phyloP scores from a whole-genome alignment of 2,113 vertebrate species.

The Anolis sagrei region DNA sequence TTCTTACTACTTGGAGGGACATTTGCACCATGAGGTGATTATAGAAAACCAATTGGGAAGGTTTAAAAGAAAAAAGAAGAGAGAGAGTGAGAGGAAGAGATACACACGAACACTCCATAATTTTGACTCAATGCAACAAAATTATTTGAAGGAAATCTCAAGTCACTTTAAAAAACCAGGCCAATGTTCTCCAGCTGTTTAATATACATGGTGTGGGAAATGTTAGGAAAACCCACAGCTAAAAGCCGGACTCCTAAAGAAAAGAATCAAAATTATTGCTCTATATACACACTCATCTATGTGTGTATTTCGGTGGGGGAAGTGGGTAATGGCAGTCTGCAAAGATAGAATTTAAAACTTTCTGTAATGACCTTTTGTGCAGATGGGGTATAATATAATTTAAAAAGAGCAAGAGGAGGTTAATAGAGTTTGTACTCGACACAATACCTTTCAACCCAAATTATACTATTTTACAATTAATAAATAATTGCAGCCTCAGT shows the following conservation, averaged over 20 bases:
- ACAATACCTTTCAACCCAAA: constrained; percentile 54
- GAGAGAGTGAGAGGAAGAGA: constrained; percentile 31
- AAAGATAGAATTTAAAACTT: constrained; percentile 62
- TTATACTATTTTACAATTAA: constrained; percentile 46
- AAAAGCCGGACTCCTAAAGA: constrained; percentile 61
- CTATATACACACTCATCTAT: constrained; percentile 56
- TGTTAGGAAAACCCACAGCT: constrained; percentile 57
- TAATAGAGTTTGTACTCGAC: constrained; percentile 42
- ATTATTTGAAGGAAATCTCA: constrained; percentile 49
- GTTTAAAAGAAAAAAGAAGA: constrained; percentile 22
- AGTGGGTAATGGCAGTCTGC: constrained; percentile 44
- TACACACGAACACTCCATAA: constrained; percentile 37
- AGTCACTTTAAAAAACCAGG: constrained; percentile 66
- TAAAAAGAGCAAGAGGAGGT: constrained; percentile 43
- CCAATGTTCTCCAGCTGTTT: constrained; percentile 72
- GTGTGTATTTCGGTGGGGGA: neutral
- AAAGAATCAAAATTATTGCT: constrained; percentile 76
- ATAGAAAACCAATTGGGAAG: constrained; percentile 68
- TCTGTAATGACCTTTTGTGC: constrained; percentile 48
- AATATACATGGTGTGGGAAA: constrained; percentile 84
- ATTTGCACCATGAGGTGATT: constrained; percentile 59
- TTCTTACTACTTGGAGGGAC: constrained; percentile 13
- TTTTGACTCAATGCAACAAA: constrained; percentile 56
- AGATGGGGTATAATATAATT: constrained; percentile 42
- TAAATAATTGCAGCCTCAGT: constrained; percentile 69